Evolutionary conservation across 2,113 vertebrate genomes (phyloP), one percentile per base, ranked within the genome.

Genomic region (Rissa tridactyla): DNA sequence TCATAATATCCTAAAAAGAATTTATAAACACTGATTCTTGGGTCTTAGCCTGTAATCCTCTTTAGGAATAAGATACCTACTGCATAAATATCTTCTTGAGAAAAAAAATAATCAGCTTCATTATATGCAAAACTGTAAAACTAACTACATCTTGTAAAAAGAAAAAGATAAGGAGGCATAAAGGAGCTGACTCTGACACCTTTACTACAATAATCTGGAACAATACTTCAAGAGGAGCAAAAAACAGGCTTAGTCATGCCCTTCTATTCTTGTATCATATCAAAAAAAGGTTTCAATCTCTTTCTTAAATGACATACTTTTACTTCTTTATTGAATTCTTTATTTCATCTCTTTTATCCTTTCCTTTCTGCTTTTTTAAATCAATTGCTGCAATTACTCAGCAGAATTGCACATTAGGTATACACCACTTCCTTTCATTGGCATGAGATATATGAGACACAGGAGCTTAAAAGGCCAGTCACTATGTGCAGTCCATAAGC

Each of bases 21-120:
- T 72, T 92, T 93, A 64, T 68, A 95, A 92, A 81, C 36, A 27
- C 38, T 69, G 76, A 88, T 94, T 89, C 89, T 61, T 84, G 6
- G 78, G 69, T 76, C 57, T 96, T 92, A 94, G 64, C 80, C 72
- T 84, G 23, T 96, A 95, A 93, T 90, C 82, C 90, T 95, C 72
- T 86, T 95, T 86, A 88, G 21, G 23, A 78, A 19, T 38, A 82
- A 86, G 80, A 93, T 61, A 90, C 26, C 69, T 88, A 57, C 40
- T 46, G 29, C 36, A 76, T 68, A 81, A 93, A 86, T 54, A 81
- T 30, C 22, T 96, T 82, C 27, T 71, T 55, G 47, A 84, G 19
- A 6, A 62, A 52, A 80, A 44, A 73, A 52, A 40, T 42, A 54
- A 69, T 13, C 44, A 82, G 51, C 29, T 83, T 88, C 30, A 62